Conservation (phyloP, 1,140 invertebrate genomes). For the Anoplophora glabripennis region DNA sequence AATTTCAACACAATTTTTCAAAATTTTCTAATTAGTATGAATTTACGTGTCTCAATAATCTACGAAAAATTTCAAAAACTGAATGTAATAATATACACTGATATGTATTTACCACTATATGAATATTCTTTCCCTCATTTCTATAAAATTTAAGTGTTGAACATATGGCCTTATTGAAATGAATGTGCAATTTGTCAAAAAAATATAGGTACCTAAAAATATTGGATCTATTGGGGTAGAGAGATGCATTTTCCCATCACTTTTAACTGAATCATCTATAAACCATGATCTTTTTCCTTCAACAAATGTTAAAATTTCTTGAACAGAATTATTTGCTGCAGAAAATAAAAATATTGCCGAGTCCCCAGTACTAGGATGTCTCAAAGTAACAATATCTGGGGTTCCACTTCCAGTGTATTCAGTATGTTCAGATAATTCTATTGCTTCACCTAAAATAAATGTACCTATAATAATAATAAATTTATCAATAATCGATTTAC, state of each 20-base stretch:
- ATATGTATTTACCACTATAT: too few relatives aligned
- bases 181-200: neutral
- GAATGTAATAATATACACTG: too few relatives aligned
- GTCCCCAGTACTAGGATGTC: constrained; percentile 62
- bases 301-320: constrained; percentile 65
- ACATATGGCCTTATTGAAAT: too few relatives aligned
- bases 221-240: constrained; percentile 70
- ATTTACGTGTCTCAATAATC: too few relatives aligned
- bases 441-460: constrained; percentile 47
- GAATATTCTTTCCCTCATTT: too few relatives aligned
- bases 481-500: constrained; percentile 1
- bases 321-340: constrained; percentile 55
- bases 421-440: constrained; percentile 52
- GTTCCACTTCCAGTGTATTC: constrained; percentile 57
- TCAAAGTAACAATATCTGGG: constrained; percentile 70
- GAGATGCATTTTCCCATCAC: constrained; percentile 69
- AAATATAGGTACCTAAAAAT: constrained; percentile 56
- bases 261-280: constrained; percentile 67
- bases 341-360: constrained; percentile 63
- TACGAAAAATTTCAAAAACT: too few relatives aligned
- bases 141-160: too few relatives aligned
- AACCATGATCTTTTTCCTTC: constrained; percentile 70
- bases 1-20: too few relatives aligned
- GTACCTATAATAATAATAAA: constrained; percentile 13
- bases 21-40: too few relatives aligned